Conservation (phyloP, 2,113 vertebrate genomes). For the Gadus chalcogrammus region DNA sequence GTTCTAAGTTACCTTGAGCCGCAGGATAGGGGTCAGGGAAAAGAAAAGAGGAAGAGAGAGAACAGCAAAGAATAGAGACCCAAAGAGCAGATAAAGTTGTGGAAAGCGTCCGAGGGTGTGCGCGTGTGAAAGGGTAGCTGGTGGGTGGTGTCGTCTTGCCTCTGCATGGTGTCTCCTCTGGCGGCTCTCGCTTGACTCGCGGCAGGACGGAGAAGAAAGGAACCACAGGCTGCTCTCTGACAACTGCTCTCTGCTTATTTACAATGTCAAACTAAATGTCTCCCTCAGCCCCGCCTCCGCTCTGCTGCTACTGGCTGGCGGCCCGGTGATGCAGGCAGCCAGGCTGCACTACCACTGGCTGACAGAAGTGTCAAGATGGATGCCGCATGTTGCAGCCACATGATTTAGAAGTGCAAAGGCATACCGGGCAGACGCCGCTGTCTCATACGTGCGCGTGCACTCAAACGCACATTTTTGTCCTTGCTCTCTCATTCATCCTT, state of each 20-base stretch:
- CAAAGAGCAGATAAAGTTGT: slow-evolving; percentile 62
- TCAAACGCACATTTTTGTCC: slow-evolving; percentile 52
- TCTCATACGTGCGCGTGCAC: slow-evolving; percentile 59
- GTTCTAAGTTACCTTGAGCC: slow-evolving; percentile 99
- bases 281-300: slow-evolving; percentile 65
- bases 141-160: slow-evolving; percentile 44
- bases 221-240: slow-evolving; percentile 72
- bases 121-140: slow-evolving; percentile 10
- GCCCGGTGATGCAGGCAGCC: slow-evolving; percentile 57
- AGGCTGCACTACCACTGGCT: slow-evolving; percentile 54
- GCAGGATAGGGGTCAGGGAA: slow-evolving; percentile 95
- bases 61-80: slow-evolving; percentile 37
- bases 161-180: slow-evolving; percentile 54
- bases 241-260: slow-evolving; percentile 81
- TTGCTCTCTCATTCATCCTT: slow-evolving; percentile 62
- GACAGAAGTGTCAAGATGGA: slow-evolving; percentile 48
- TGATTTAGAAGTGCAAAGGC: slow-evolving; percentile 78
- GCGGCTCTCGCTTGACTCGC: slow-evolving; percentile 39
- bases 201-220: slow-evolving; percentile 60
- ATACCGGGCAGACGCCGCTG: slow-evolving; percentile 59
- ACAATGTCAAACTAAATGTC: slow-evolving; percentile 84
- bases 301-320: slow-evolving; percentile 52
- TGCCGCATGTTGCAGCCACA: slow-evolving; percentile 75
- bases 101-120: slow-evolving; percentile 38
- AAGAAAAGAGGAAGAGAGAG: slow-evolving; percentile 68